These are phyloP conservation scores for Dermochelys coriacea DNA, from an alignment of 2,797 vertebrate species.

Conservation along the genomic window DNA sequence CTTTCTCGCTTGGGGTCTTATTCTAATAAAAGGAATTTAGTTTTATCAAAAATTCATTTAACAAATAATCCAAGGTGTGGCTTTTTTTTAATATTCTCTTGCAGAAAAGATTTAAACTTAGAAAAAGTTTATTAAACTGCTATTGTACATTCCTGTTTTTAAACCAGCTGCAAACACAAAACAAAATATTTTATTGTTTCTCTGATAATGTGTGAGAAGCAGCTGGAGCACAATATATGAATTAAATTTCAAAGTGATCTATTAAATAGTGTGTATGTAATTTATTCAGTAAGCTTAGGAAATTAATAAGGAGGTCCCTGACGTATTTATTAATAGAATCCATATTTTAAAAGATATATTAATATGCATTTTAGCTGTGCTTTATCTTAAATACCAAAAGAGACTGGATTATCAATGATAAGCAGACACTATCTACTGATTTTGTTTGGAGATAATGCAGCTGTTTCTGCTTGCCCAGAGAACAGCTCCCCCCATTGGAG, in stretches of 20 bases:
- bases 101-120: neutral
- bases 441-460: neutral
- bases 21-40: neutral
- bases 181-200: neutral
- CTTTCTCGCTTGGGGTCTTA: neutral
- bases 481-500: neutral
- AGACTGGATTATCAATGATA: neutral
- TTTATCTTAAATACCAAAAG: neutral
- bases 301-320: neutral
- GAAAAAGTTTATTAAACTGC: neutral
- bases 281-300: neutral
- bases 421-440: neutral
- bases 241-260: neutral
- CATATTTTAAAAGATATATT: neutral
- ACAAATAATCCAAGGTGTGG: neutral
- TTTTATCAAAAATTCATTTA: neutral
- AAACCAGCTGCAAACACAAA: neutral
- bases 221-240: neutral
- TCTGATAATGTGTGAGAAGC: rapidly evolving
- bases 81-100: neutral
- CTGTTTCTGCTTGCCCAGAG: neutral
- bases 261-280: neutral
- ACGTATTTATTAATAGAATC: neutral
- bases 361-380: neutral
- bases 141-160: neutral